Evolutionary conservation across 2,113 vertebrate species (phyloP).

Genomic region (Morone chrysops): DNA sequence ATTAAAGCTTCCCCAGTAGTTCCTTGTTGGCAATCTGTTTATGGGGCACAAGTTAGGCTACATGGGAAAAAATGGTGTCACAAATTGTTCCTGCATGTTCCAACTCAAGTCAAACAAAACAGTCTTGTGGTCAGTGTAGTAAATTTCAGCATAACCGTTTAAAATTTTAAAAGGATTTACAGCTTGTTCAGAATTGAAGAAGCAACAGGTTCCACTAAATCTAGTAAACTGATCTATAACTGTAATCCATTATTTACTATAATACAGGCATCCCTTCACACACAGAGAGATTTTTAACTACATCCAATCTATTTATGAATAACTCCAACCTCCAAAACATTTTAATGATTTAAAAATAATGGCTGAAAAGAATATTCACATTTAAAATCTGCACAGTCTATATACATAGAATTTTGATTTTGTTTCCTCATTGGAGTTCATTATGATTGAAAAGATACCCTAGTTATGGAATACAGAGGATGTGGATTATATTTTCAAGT

Average conservation of each 20-base stretch:
- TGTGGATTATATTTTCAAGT: neutral
- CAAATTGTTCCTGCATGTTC: neutral
- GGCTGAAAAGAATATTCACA: neutral
- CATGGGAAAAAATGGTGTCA: neutral
- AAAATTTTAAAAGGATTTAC: neutral
- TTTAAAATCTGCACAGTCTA: neutral
- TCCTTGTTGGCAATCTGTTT: too few species aligned
- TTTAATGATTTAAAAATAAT: neutral
- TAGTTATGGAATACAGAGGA: neutral
- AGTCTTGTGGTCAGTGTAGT: neutral
- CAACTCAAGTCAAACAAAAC: neutral
- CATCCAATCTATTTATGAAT: neutral
- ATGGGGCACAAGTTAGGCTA: neutral
- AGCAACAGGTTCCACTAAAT: slow-evolving; percentile 3
- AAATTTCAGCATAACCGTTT: neutral
- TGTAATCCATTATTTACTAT: neutral
- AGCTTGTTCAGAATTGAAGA: neutral
- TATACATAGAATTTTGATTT: neutral
- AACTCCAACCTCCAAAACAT: neutral
- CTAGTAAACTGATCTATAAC: neutral
- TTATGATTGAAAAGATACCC: neutral
- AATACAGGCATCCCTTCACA: neutral
- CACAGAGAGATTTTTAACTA: neutral
- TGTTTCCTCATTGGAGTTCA: neutral
- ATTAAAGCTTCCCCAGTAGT: neutral